These are phyloP conservation scores for Sebastes steindachneri DNA, from an alignment of 2,797 vertebrate genomes.

Conservation along the genomic window DNA sequence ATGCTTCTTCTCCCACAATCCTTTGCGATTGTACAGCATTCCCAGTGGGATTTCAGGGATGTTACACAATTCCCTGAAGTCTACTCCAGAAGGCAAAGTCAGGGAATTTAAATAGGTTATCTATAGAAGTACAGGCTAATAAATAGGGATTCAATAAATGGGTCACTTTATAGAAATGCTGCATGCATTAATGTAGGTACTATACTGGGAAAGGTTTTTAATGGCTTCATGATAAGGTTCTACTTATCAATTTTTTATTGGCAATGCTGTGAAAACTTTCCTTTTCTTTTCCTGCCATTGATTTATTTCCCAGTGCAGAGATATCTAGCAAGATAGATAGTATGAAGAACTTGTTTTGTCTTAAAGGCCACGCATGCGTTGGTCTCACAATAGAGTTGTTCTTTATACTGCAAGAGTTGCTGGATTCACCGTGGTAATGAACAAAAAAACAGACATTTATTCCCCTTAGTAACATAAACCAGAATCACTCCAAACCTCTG, in stretches of 20 bases:
- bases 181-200: not conserved
- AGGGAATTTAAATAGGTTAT: constrained; percentile 38
- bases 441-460: not conserved
- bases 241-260: not conserved
- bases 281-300: not conserved
- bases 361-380: not conserved
- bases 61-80: constrained; percentile 18
- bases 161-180: constrained; percentile 16
- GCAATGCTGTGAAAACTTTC: not conserved
- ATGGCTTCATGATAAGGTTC: not conserved
- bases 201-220: not conserved
- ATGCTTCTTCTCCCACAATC: not conserved
- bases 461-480: not conserved
- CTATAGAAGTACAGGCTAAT: not conserved
- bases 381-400: not conserved
- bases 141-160: constrained; percentile 17
- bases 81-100: constrained; percentile 9
- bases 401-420: not conserved
- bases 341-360: not conserved
- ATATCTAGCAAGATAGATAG: not conserved
- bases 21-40: not conserved
- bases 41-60: constrained; percentile 21
- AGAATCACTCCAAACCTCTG: not conserved
- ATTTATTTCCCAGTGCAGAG: not conserved
- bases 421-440: not conserved